phyloP scores from a whole-genome alignment of 1,140 invertebrate species.

The Drosophila ficusphila region DNA sequence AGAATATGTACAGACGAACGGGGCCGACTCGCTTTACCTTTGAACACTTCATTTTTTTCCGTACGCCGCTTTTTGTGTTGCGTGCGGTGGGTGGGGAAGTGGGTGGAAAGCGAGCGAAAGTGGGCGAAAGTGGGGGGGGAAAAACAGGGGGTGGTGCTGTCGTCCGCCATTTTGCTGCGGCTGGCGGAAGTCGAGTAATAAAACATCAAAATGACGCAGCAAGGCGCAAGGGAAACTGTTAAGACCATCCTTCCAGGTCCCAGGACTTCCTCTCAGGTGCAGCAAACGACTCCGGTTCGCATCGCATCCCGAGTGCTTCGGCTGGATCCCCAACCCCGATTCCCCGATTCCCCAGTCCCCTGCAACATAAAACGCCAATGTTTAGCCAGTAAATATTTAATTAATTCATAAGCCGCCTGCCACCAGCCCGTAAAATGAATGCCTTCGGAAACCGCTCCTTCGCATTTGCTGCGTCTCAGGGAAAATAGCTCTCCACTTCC shows the following conservation, averaged over 20 bases:
- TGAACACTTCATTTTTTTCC: slow-evolving; percentile 43
- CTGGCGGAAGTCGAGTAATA: slow-evolving; percentile 84
- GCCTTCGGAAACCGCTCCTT: slow-evolving; percentile 25
- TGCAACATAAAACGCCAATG: slow-evolving; percentile 67
- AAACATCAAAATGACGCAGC: slow-evolving; percentile 75
- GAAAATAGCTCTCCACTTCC: background rate
- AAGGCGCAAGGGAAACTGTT: slow-evolving; percentile 61
- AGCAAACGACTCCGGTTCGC: slow-evolving; percentile 28
- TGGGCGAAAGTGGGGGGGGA: slow-evolving; percentile 8
- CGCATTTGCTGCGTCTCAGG: slow-evolving; percentile 8
- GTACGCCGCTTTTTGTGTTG: slow-evolving; percentile 20
- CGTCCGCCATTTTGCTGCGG: slow-evolving; percentile 40
- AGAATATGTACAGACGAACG: slow-evolving; percentile 24
- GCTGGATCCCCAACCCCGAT: background rate
- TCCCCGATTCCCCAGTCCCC: background rate
- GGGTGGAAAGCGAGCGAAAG: background rate
- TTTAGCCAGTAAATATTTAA: slow-evolving; percentile 78
- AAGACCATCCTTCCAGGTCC: slow-evolving; percentile 38
- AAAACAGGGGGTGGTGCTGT: too few relatives aligned
- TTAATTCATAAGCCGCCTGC: slow-evolving; percentile 71
- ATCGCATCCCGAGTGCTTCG: background rate
- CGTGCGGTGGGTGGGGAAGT: slow-evolving; percentile 15
- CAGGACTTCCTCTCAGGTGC: slow-evolving; percentile 29
- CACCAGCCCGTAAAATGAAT: slow-evolving; percentile 40
- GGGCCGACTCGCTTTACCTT: slow-evolving; percentile 45